A percentile compares a stretch with the other conserved stretches of the same genome.
These are phyloP conservation scores for Abrostola tripartita DNA, from an alignment of 2,888 invertebrate genomes.

Conservation along the genomic window DNA sequence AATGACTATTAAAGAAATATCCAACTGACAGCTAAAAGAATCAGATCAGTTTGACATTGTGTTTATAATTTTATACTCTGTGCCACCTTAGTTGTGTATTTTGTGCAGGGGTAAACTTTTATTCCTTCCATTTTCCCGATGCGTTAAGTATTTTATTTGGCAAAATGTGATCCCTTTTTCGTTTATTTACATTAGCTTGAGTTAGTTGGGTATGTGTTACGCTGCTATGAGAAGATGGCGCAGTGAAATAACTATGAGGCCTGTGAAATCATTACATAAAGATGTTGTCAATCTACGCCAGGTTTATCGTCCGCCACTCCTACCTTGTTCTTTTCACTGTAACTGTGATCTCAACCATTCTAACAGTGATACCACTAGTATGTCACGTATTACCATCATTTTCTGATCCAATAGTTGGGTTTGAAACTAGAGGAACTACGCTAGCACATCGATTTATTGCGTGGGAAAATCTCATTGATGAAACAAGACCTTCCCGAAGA, in stretches of 20 bases:
- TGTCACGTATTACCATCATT: conserved; percentile 91
- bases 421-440: conserved; percentile 96
- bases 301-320: conserved; percentile 84
- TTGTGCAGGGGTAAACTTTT: conserved; percentile 41
- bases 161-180: conserved; percentile 65
- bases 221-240: conserved; percentile 67
- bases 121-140: conserved; percentile 56
- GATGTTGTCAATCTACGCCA: conserved; percentile 85
- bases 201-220: conserved; percentile 64
- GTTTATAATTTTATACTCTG: conserved; percentile 31
- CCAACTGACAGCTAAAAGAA: not conserved
- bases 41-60: conserved; percentile 1
- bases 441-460: conserved; percentile 94
- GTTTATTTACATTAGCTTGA: conserved; percentile 40
- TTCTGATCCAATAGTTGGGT: conserved; percentile 96
- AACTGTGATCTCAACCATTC: conserved; percentile 76
- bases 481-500: conserved; percentile 91
- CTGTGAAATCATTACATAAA: conserved; percentile 69
- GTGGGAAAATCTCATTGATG: conserved; percentile 95
- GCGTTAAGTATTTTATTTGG: conserved; percentile 54
- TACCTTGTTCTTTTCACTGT: conserved; percentile 79
- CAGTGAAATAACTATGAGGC: conserved; percentile 77
- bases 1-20: too few relatives aligned
- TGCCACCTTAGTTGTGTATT: conserved; percentile 34
- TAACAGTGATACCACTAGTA: conserved; percentile 80